These are phyloP conservation scores for Eolophus roseicapilla DNA, from an alignment of 2,113 vertebrate species.

Conservation along the genomic window DNA sequence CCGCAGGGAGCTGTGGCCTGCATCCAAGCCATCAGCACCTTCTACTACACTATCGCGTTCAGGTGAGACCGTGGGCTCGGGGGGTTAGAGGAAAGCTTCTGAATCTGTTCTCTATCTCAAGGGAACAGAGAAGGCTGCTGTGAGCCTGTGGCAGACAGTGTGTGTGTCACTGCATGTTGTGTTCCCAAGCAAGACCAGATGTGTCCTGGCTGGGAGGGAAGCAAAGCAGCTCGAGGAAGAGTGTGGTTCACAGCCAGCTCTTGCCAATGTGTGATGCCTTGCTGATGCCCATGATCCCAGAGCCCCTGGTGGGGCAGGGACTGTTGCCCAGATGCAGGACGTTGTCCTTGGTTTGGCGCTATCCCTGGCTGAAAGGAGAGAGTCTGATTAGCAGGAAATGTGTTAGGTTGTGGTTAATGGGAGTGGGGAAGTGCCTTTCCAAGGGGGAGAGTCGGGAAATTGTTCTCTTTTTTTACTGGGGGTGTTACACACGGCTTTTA, in stretches of 20 bases:
- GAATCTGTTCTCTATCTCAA: not conserved
- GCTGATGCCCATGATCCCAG: not conserved
- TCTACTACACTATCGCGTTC: conserved; percentile 91
- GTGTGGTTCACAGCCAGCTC: not conserved
- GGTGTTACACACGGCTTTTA: not conserved
- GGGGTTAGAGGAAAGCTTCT: not conserved
- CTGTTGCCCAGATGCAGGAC: not conserved
- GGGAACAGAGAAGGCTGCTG: not conserved
- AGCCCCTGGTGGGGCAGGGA: not conserved
- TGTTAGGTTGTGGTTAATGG: not conserved
- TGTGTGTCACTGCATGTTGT: rapidly evolving
- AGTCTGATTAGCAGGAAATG: not conserved
- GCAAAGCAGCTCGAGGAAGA: not conserved
- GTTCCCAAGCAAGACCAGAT: not conserved
- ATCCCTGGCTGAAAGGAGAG: not conserved
- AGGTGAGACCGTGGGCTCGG: conserved; percentile 71
- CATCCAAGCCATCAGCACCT: conserved; percentile 85
- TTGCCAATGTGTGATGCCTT: not conserved
- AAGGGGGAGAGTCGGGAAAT: not conserved
- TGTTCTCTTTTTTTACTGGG: not conserved
- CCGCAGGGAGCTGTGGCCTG: conserved; percentile 92
- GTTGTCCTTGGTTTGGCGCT: not conserved
- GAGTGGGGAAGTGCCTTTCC: not conserved
- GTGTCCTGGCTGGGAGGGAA: not conserved
- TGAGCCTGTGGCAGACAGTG: not conserved